These are phyloP conservation scores for Acanthaster planci DNA, from an alignment of 35 echinoderm and acorn worm genomes.

Conservation along the genomic window DNA sequence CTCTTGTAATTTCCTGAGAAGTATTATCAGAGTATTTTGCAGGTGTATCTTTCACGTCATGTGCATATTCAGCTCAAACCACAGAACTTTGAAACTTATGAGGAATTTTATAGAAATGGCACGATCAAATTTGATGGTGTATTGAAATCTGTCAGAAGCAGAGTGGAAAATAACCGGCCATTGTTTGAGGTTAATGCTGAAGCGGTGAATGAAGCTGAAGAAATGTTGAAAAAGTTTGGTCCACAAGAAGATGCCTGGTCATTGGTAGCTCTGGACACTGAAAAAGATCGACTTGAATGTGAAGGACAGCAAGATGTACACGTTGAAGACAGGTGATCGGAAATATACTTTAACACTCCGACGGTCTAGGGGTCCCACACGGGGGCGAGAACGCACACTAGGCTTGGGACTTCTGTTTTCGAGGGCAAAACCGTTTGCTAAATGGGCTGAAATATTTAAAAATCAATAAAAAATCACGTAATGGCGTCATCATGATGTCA, in stretches of 20 bases:
- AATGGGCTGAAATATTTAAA: too few species aligned
- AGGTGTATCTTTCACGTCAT: slow-evolving; percentile 53
- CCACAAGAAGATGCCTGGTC: slow-evolving; percentile 63
- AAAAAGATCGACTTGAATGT: slow-evolving; percentile 42
- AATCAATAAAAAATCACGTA: too few species aligned
- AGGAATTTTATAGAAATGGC: slow-evolving; percentile 36
- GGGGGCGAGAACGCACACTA: too few species aligned
- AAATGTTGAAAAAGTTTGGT: neutral
- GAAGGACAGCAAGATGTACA: neutral
- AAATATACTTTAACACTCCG: too few species aligned
- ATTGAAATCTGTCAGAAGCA: neutral
- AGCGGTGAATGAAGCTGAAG: slow-evolving; percentile 31
- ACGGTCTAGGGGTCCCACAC: too few species aligned
- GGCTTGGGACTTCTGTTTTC: too few species aligned
- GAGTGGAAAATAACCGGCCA: slow-evolving; percentile 30
- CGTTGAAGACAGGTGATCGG: neutral
- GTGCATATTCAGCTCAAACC: slow-evolving; percentile 54
- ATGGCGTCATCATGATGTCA: too few species aligned
- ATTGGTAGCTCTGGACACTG: slow-evolving; percentile 41
- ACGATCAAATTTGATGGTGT: neutral
- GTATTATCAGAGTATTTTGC: slow-evolving; percentile 49
- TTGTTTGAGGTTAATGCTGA: slow-evolving; percentile 28
- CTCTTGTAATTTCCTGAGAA: slow-evolving; percentile 16
- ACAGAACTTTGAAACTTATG: neutral
- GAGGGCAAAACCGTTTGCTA: too few species aligned